phyloP scores from a whole-genome alignment of 2,797 vertebrate species.

The Notamacropus eugenii region DNA sequence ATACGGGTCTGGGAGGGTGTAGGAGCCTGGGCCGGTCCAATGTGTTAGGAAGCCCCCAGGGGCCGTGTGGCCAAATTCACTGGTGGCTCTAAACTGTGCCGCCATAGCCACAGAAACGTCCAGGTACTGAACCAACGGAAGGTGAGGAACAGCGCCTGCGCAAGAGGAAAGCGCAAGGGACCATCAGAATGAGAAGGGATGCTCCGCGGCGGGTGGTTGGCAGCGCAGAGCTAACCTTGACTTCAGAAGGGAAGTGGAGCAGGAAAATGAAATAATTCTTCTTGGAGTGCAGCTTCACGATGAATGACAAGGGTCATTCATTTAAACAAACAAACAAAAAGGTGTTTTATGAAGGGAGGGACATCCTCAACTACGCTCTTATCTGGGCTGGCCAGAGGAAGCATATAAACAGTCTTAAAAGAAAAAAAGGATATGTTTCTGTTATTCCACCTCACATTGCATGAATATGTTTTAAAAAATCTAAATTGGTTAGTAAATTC shows the following conservation, averaged over 20 bases:
- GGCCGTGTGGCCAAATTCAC: background rate
- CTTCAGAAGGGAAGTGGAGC: background rate
- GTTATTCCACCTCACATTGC: background rate
- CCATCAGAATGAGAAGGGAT: background rate
- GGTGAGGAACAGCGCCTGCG: background rate
- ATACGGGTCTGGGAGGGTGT: background rate
- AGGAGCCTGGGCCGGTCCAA: background rate
- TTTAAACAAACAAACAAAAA: background rate
- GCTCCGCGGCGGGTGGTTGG: fast-evolving
- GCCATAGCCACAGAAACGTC: background rate
- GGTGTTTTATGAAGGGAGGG: background rate
- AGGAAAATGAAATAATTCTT: background rate
- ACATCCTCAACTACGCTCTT: background rate
- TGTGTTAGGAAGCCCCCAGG: background rate
- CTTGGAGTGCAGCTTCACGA: background rate
- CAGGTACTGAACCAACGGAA: background rate
- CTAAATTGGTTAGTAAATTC: background rate
- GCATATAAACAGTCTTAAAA: background rate
- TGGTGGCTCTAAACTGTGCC: background rate
- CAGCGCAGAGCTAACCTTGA: background rate
- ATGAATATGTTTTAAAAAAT: background rate
- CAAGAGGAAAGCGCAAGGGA: background rate
- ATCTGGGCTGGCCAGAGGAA: background rate
- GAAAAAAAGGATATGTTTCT: background rate
- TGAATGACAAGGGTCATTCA: background rate